Conservation (phyloP, 2,888 invertebrate species). For the Lobophora halterata region DNA sequence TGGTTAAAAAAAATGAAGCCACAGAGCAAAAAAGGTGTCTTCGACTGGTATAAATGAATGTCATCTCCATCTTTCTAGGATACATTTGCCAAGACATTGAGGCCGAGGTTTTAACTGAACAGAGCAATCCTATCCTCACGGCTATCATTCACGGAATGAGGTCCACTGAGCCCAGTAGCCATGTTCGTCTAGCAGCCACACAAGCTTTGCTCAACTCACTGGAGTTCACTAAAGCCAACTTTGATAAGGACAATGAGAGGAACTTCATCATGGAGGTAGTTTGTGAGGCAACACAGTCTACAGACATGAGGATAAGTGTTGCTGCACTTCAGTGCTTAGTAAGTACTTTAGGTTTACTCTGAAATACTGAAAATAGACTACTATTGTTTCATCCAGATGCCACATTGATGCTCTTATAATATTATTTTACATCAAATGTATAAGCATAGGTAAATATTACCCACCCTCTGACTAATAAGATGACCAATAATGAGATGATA, state of each 20-base stretch:
- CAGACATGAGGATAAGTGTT: conserved; percentile 95
- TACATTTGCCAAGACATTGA: conserved; percentile 99
- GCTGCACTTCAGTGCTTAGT: conserved; percentile 99
- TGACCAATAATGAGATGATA: too few relatives aligned
- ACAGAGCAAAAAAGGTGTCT: too few relatives aligned
- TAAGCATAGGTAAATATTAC: too few relatives aligned
- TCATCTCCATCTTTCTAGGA: conserved; percentile 49
- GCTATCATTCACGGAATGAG: conserved; percentile 99
- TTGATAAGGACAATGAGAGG: conserved; percentile 97
- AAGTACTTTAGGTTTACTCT: conserved; percentile 45
- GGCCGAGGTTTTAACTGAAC: conserved; percentile 93
- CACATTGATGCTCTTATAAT: too few relatives aligned
- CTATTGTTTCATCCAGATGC: too few relatives aligned
- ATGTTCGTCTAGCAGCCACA: conserved; percentile 97
- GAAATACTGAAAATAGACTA: too few relatives aligned
- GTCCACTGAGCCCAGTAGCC: conserved; percentile 93
- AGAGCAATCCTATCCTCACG: conserved; percentile 97
- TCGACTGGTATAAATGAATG: too few relatives aligned
- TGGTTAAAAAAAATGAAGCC: too few relatives aligned
- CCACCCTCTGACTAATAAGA: too few relatives aligned
- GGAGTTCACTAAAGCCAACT: conserved; percentile 99
- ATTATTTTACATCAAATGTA: too few relatives aligned
- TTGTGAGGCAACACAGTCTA: conserved; percentile 98
- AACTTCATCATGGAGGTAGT: conserved; percentile 99
- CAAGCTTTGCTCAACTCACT: conserved; percentile 97